phyloP scores from a whole-genome alignment of 2,888 invertebrate genomes.

The Drosophila stalkeri region DNA sequence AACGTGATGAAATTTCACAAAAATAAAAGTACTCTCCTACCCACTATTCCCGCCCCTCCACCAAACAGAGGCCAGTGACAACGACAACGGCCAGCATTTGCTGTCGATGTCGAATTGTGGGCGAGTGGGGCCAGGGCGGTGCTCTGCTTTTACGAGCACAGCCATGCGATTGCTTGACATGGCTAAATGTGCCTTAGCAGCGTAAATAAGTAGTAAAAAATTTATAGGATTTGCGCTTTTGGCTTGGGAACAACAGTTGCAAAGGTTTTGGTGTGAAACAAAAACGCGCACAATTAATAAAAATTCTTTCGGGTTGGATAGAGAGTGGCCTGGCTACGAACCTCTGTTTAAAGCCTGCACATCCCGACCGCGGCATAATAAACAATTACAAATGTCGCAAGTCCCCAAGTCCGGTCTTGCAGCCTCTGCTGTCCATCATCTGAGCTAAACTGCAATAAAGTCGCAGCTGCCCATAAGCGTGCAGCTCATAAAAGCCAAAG shows the following conservation, averaged over 20 bases:
- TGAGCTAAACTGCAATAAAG: constrained; percentile 68
- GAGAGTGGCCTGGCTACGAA: not conserved
- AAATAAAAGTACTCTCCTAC: constrained; percentile 75
- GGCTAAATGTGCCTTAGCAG: constrained; percentile 80
- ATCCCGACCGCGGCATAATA: constrained; percentile 47
- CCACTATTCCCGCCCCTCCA: not conserved
- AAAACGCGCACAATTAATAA: constrained; percentile 70
- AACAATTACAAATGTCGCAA: constrained; percentile 73
- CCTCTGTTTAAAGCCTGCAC: constrained; percentile 27
- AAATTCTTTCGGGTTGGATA: constrained; percentile 23
- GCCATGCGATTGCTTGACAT: constrained; percentile 75
- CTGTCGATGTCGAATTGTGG: constrained; percentile 57
- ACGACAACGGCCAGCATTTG: constrained; percentile 59
- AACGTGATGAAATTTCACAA: constrained; percentile 85
- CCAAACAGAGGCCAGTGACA: constrained; percentile 59
- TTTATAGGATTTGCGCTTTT: constrained; percentile 74
- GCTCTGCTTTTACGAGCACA: constrained; percentile 69
- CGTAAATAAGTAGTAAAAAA: constrained; percentile 82
- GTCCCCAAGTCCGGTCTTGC: constrained; percentile 12
- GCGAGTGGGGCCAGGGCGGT: constrained; percentile 16
- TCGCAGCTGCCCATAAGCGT: constrained; percentile 55
- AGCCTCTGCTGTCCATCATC: constrained; percentile 15
- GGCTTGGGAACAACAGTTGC: constrained; percentile 65
- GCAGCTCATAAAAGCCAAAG: constrained; percentile 72
- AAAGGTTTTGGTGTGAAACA: constrained; percentile 59